These are phyloP conservation scores for Penaeus chinensis DNA, from an alignment of 1,140 invertebrate species.

Conservation along the genomic window DNA sequence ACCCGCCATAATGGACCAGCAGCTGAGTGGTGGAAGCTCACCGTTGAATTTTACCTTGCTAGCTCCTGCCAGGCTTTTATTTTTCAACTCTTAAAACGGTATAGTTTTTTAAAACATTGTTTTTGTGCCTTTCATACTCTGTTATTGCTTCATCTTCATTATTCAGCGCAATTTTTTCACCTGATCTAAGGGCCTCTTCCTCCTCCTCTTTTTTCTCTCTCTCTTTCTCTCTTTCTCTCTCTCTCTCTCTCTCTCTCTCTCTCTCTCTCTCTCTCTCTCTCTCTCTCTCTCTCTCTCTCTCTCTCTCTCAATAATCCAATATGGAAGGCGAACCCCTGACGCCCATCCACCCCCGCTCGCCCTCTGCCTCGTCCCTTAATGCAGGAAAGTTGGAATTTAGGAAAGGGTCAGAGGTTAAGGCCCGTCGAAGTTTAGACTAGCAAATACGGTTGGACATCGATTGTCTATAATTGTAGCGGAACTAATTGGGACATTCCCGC, in stretches of 20 bases:
- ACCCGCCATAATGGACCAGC: no score
- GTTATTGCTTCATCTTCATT: no score
- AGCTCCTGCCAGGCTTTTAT: no score
- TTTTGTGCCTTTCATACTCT: no score
- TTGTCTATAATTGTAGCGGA: slow-evolving; percentile 30
- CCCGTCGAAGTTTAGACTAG: background rate
- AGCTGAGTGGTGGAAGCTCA: no score
- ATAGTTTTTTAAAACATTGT: no score
- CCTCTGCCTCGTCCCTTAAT: background rate
- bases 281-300: background rate
- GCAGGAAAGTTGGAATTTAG: background rate
- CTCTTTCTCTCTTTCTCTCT: background rate
- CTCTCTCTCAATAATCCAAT: background rate
- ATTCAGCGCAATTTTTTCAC: no score
- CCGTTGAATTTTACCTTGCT: no score
- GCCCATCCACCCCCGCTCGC: background rate
- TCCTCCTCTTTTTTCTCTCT: background rate
- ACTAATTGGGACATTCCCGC: slow-evolving; percentile 20
- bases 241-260: background rate
- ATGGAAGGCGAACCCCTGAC: no score
- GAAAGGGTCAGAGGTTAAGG: background rate
- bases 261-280: slow-evolving; percentile 8
- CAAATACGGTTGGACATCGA: background rate
- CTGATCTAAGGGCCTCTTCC: background rate
- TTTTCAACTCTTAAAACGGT: no score